phyloP scores from a whole-genome alignment of 1,140 invertebrate species.

The Zaprionus vittiger region DNA sequence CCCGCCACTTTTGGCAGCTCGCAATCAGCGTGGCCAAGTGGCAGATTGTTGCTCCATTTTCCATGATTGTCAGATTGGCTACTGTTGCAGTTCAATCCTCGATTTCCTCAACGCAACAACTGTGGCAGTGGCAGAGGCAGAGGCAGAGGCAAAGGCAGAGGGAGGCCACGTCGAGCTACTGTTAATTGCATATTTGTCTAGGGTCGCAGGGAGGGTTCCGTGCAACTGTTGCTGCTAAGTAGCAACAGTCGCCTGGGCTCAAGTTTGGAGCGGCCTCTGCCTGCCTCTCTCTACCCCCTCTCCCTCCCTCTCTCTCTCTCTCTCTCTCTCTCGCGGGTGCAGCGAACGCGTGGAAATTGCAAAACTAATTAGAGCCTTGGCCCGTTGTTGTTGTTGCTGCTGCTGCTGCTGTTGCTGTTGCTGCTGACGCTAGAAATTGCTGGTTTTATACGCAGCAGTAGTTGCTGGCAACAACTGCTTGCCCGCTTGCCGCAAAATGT shows the following conservation, averaged over 20 bases:
- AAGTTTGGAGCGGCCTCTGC: constrained; percentile 10
- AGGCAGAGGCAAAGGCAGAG: neutral
- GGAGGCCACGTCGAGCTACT: constrained; percentile 50
- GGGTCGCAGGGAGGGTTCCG: constrained; percentile 41
- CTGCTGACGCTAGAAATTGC: constrained; percentile 71
- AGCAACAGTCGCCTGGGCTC: constrained; percentile 60
- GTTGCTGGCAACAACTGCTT: constrained; percentile 33
- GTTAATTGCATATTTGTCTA: constrained; percentile 80
- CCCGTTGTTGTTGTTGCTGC: constrained; percentile 48
- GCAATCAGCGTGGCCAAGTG: constrained; percentile 68
- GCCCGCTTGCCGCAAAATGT: constrained; percentile 74
- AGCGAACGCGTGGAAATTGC: constrained; percentile 76
- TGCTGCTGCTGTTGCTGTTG: constrained; percentile 44
- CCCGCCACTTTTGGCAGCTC: constrained; percentile 71
- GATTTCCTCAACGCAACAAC: constrained; percentile 64
- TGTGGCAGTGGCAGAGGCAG: neutral
- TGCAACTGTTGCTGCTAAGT: constrained; percentile 60
- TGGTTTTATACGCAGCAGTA: constrained; percentile 69
- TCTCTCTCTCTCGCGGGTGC: constrained; percentile 32
- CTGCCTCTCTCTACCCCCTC: neutral
- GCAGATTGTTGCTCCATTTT: constrained; percentile 54
- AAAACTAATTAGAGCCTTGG: constrained; percentile 83
- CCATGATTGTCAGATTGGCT: constrained; percentile 51
- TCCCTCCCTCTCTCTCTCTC: neutral
- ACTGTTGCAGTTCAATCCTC: constrained; percentile 61